Conservation (phyloP, 2,888 invertebrate genomes). For the Nasonia oneida region DNA sequence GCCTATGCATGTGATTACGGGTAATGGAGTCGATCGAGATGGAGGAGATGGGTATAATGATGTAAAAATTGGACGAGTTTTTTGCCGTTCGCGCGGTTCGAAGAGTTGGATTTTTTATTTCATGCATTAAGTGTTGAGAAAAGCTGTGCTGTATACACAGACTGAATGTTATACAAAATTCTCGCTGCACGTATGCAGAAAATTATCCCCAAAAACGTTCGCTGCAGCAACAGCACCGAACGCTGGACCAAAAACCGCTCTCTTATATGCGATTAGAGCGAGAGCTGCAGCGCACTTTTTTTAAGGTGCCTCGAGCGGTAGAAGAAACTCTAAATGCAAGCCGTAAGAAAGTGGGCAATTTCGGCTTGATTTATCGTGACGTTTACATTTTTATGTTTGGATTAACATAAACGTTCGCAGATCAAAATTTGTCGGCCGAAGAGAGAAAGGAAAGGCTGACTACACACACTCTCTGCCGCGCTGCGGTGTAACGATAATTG, state of each 20-base stretch:
- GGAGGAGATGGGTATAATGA: conserved; percentile 38
- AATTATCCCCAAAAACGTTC: not conserved
- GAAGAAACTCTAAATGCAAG: conserved; percentile 45
- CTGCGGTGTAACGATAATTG: not conserved
- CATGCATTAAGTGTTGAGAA: not conserved
- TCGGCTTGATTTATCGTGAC: conserved; percentile 47
- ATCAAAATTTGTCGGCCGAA: conserved; percentile 23
- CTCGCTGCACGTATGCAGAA: not conserved
- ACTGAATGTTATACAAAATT: not conserved
- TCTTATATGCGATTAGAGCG: conserved; percentile 40
- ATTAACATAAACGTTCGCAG: conserved; percentile 48
- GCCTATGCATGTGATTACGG: conserved; percentile 43
- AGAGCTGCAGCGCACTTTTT: conserved; percentile 41
- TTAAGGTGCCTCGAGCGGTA: conserved; percentile 39
- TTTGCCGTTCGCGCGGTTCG: not conserved
- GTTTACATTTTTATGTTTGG: conserved; percentile 47
- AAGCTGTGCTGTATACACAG: no score
- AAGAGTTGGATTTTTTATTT: not conserved
- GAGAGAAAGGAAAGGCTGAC: conserved; percentile 35
- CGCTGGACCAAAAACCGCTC: conserved; percentile 32
- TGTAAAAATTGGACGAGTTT: not conserved
- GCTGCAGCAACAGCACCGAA: not conserved
- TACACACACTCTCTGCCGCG: not conserved
- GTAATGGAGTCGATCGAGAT: conserved; percentile 35
- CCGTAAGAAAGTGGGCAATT: conserved; percentile 51